Percentiles rank a stretch among this genome's conserved stretches.
Conservation (phyloP, 2,113 vertebrate genomes). For the Andinoacara biseriatus region DNA sequence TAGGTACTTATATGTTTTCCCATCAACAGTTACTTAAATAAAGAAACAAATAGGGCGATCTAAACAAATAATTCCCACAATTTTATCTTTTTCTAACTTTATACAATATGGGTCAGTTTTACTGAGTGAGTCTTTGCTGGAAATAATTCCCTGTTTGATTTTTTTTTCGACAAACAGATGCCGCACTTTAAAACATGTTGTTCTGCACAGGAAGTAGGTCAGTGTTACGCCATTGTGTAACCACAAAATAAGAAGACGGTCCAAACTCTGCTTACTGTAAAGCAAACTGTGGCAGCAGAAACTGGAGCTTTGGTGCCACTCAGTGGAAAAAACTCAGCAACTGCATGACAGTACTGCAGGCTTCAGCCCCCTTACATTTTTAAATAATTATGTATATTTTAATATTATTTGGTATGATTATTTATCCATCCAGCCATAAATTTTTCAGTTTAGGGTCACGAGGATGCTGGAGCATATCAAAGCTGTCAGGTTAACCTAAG, state of each 20-base stretch:
- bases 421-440: background rate
- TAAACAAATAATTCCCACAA: no score
- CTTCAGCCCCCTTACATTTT: background rate
- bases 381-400: background rate
- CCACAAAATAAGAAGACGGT: conserved; percentile 11
- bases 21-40: background rate
- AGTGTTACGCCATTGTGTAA: conserved; percentile 44
- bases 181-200: background rate
- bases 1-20: background rate
- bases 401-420: background rate
- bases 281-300: background rate
- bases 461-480: no score
- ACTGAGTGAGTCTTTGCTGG: background rate
- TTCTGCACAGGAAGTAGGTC: conserved; percentile 52
- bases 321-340: conserved; percentile 4
- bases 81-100: background rate
- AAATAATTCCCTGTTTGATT: background rate
- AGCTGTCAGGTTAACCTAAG: no score
- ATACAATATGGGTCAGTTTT: background rate
- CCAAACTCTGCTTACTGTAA: conserved; percentile 12
- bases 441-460: no score
- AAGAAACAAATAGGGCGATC: background rate
- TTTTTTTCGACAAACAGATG: background rate
- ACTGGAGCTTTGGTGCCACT: conserved; percentile 2
- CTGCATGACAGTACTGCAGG: background rate